phyloP scores from a whole-genome alignment of 2,113 vertebrate species.

The Spilogale gracilis region DNA sequence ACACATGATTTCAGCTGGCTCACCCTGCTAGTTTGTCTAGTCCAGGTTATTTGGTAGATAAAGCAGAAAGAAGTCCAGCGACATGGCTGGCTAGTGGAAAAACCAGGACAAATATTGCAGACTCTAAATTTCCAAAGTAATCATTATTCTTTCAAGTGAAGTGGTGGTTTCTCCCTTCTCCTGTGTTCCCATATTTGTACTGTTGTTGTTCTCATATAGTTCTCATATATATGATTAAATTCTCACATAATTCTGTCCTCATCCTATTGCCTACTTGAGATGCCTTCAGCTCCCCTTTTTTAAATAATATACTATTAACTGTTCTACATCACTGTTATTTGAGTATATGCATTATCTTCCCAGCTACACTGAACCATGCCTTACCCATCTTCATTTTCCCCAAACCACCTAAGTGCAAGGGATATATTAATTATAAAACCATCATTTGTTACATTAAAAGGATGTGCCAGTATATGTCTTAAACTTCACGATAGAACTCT shows the following conservation, averaged over 20 bases:
- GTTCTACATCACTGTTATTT: background rate
- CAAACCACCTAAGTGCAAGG: background rate
- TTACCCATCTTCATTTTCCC: background rate
- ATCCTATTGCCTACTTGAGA: background rate
- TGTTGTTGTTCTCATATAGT: background rate
- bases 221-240: background rate
- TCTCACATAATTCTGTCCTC: background rate
- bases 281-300: background rate
- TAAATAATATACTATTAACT: background rate
- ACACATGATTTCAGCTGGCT: background rate
- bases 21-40: background rate
- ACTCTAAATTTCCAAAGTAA: background rate
- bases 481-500: background rate
- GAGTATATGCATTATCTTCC: background rate
- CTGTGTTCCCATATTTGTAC: background rate
- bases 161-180: background rate
- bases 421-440: background rate
- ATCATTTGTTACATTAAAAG: slow-evolving; percentile 41
- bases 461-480: slow-evolving; percentile 12
- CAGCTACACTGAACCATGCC: background rate
- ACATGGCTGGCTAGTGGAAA: background rate
- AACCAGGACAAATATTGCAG: background rate
- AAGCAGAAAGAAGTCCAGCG: background rate
- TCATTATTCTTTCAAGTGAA: background rate
- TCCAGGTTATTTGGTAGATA: background rate